Evolutionary conservation across 2,113 vertebrate species (phyloP), one percentile per base, ranked within the genome.

Genomic region (Dicaeum eximium): DNA sequence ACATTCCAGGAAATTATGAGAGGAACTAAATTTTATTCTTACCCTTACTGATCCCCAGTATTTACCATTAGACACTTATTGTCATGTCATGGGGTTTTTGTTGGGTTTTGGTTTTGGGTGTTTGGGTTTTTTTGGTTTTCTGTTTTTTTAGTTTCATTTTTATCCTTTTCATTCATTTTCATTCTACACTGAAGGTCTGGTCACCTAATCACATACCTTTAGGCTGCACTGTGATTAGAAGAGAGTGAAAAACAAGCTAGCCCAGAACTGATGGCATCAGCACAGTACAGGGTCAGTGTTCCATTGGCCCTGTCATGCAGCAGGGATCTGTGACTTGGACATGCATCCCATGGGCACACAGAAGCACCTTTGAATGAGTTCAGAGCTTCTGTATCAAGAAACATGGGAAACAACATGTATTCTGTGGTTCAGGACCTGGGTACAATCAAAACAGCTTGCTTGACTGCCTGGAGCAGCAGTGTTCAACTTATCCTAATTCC

Each of bases 201-300:
- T 75, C 19, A 47, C 15, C 45, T 66, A 35, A 72, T n/a, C 37
- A 37, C 0, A 3, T 31, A 45, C 25, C 28, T 45, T 4, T 33
- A 18, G 15, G 23, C 45, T 82, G 17, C 72, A 35, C n/a, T 7
- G 13, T 38, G n/a, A 28, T 13, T 0, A 0, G 23, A 21, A 48
- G n/a, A 69, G 13, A 9, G 1, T 50, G 28, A 61, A 92, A 94
- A 69, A 22, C 3, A 35, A 33, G 11, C 10, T 88, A 64, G 53
- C 17, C 7, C 24, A 77, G 33, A 77, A 44, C 6, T 0, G 0
- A 35, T 54, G 37, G 44, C 61, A 64, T 11, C 30, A 33, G 24
- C 40, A n/a, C 13, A 31, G 42, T 12, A 33, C 11, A 60, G 33
- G 77, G 13, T 24, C 57, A 60, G 20, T 58, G 31, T n/a, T 51